Base-by-base conservation (phyloP, 1,140 invertebrate species). In the Fopius arisanus region DNA sequence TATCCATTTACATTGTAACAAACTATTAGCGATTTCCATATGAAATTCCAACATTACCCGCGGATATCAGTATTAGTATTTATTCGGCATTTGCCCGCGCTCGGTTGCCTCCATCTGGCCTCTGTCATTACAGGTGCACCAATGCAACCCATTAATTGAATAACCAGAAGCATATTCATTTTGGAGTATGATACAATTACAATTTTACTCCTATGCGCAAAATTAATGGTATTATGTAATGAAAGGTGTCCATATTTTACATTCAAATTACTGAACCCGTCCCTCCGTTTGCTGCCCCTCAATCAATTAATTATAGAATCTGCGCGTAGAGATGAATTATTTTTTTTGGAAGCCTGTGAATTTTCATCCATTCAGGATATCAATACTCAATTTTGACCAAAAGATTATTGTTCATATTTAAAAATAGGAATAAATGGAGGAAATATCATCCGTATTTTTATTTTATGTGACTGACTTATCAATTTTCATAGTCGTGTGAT, bases 81-180 rank as follows among this genome's bases (percentile, higher is more conserved):
- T 29, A 65, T 65, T 65, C 16, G 28, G 26, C 33, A 65, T 65
- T 65, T 14, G 1, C 54, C 3, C 23, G 19, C 54, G 23, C 21
- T 28, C 14, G 14, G 19, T 1, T 59, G 23, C 19, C 9, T 21
- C 54, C 21, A 59, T 23, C 54, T 26, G 19, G 23, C 19, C 10
- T 26, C 54, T 26, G 3, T 59, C 54, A 59, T 59, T 59, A 59
- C 54, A 59, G 54, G 54, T 59, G 54, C 23, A 26, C 23, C 54
- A 12, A 59, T 59, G 54, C 19, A 26, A 26, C 14, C 23, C 54
- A 59, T 59, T 59, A 59, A 59, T 59, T 59, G 19, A 28, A 59
- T 59, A 59, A 59, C 23, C 54, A 59, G 19, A 59, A 59, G 54
- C 54, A 28, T 59, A 59, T 59, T 59, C 21, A 59, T 12, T 48